phyloP scores from a whole-genome alignment of 2,888 invertebrate species.

The Ashinkailepas kermadecensis region DNA sequence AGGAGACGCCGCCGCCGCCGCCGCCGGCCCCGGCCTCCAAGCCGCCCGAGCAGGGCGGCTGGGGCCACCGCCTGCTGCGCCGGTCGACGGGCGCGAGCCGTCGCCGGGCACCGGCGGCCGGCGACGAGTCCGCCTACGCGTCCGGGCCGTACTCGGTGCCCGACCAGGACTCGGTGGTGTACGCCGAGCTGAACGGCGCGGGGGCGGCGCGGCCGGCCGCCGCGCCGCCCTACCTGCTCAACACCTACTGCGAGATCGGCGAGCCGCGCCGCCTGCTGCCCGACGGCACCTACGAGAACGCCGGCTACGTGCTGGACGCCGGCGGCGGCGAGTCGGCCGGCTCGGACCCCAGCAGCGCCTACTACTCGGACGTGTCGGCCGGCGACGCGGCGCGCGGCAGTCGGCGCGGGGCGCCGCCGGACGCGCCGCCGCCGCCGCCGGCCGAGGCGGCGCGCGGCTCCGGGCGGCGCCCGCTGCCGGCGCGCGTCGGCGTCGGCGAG shows the following conservation, averaged over 20 bases:
- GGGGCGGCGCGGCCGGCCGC: background rate
- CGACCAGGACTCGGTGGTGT: background rate
- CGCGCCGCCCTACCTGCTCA: constrained; percentile 4
- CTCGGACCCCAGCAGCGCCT: constrained; percentile 16
- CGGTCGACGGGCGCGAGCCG: background rate
- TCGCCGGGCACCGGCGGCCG: background rate
- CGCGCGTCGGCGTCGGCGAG: background rate
- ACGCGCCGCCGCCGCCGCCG: background rate
- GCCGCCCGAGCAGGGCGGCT: background rate
- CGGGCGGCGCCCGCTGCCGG: background rate
- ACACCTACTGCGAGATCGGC: constrained; percentile 14
- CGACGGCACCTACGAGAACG: constrained; percentile 18
- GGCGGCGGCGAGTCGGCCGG: constrained; percentile 17
- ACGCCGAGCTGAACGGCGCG: constrained; percentile 12
- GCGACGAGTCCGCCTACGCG: background rate
- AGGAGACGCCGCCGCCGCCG: background rate
- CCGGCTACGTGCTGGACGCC: constrained; percentile 4
- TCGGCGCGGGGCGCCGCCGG: background rate
- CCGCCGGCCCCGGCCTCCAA: background rate
- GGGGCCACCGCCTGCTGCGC: background rate
- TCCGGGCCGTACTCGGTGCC: background rate
- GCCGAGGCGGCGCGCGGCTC: background rate
- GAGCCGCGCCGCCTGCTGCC: constrained; percentile 7
- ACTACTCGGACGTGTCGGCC: constrained; percentile 11
- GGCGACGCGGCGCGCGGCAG: background rate